phyloP scores from a whole-genome alignment of 2,888 invertebrate genomes.

The Caenorhabditis doughertyi region DNA sequence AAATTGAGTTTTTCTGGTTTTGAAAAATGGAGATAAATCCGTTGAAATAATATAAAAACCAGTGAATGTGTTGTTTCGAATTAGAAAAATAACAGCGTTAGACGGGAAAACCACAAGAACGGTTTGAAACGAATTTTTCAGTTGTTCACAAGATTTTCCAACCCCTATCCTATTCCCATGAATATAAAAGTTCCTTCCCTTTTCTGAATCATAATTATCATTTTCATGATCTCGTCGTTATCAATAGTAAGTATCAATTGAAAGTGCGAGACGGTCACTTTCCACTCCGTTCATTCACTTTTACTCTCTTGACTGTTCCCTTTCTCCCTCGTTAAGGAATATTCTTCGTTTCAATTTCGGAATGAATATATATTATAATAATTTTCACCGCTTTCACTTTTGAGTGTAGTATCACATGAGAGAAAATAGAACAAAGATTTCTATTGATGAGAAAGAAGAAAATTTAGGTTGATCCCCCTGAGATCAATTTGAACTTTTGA shows the following conservation, averaged over 20 bases:
- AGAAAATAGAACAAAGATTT: slow-evolving; percentile 8
- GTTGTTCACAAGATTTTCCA: too few species aligned
- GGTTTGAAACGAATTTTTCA: too few species aligned
- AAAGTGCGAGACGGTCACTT: slow-evolving; percentile 11
- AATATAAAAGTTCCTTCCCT: background rate
- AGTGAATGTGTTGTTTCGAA: too few species aligned
- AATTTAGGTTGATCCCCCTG: slow-evolving; percentile 6
- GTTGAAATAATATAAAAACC: too few species aligned
- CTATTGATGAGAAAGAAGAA: background rate
- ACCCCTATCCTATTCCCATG: too few species aligned
- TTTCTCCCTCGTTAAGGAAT: background rate
- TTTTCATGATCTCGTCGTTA: background rate
- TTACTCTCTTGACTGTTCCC: background rate
- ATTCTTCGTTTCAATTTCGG: background rate
- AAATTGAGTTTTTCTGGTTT: too few species aligned
- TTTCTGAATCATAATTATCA: background rate
- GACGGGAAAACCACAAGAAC: too few species aligned
- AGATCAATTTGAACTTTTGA: background rate
- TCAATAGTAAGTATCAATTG: slow-evolving; percentile 16
- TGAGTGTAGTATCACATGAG: background rate
- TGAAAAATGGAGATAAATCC: too few species aligned
- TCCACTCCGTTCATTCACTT: background rate
- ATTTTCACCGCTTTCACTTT: slow-evolving; percentile 6
- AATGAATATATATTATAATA: slow-evolving; percentile 4
- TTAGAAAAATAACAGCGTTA: too few species aligned